Base-by-base conservation (phyloP, 1,140 invertebrate species). In the Diorhabda carinulata region DNA sequence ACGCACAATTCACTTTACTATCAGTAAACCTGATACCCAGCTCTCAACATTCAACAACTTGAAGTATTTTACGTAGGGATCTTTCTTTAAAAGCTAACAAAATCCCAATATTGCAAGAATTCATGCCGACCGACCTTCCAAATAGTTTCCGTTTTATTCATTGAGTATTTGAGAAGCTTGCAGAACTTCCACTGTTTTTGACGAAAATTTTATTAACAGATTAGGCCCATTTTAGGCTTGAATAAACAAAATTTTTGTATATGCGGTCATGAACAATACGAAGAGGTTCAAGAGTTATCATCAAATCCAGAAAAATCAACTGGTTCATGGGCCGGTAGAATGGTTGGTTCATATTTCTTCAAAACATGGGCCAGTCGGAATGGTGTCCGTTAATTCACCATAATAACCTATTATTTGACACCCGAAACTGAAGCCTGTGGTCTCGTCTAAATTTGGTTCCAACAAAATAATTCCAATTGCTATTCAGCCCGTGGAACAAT, bases 331-430 rank as follows among this genome's bases (percentile, higher is more conserved):
- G 4, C 67, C 44, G 60, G 43, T 68, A 3, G 43, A 63, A 68
- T 47, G 4, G 60, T 62, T 44, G 67, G 60, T 43, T 42, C 67
- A 64, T 68, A 68, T 63, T 64, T 68, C 60, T 64, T 64, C 67
- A 66, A 47, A 63, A 63, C 9, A n/a, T n/a, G n/a, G n/a, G 52
- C 52, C 10, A 63, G 60, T 63, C n/a, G 64, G 42, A 64, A 68
- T 63, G 67, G 67, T 5, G n/a, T 5, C 40, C 72, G 66, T 57
- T 68, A 75, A 66, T 69, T 61, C 63, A 64, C 66, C 63, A 75
- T 73, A 68, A 47, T 74, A 69, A 72, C 67, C 40, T 64, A 74
- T 59, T 74, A 71, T 43, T 74, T 76, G 58, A n/a, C 69, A 41
- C 63, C 71, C 25, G 57, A 73, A 74, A 67, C 74, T 68, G 57